These are phyloP conservation scores for Syngnathus rostellatus DNA, from an alignment of 2,797 vertebrate genomes.

Conservation along the genomic window DNA sequence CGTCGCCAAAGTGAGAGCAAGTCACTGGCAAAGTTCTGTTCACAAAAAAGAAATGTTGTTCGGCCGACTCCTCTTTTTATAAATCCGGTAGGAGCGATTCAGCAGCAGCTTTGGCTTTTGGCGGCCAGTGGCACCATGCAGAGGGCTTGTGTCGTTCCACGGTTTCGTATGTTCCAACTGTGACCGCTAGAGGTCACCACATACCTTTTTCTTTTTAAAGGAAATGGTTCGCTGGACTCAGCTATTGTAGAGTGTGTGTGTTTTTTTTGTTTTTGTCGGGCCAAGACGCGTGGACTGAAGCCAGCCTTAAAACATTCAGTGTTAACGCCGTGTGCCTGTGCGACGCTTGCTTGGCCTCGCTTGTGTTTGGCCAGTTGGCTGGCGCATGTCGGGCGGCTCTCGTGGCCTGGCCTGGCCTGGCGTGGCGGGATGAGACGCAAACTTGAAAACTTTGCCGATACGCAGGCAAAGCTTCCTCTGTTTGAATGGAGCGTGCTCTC, in stretches of 20 bases:
- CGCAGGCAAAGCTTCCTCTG: no score
- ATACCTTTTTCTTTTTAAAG: background rate
- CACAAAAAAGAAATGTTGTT: no score
- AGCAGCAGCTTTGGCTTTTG: no score
- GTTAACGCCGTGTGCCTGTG: conserved; percentile 37
- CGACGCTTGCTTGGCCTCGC: conserved; percentile 24
- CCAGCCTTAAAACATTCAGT: conserved; percentile 32
- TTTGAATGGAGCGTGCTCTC: no score
- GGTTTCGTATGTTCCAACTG: background rate
- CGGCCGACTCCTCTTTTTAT: no score
- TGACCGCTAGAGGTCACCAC: background rate
- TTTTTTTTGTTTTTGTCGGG: background rate
- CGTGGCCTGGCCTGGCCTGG: conserved; percentile 8
- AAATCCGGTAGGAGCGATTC: no score
- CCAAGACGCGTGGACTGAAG: conserved; percentile 20
- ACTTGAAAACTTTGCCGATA: no score
- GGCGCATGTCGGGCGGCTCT: background rate
- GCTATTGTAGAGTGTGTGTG: background rate
- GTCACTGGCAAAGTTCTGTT: no score
- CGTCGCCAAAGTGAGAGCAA: no score
- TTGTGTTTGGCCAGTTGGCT: conserved; percentile 18
- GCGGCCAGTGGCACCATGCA: no score
- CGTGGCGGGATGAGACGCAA: background rate
- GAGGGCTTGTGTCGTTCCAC: background rate
- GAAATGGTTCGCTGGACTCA: background rate